Base-by-base conservation (phyloP, 2,797 vertebrate species). In the Leptodactylus fallax region DNA sequence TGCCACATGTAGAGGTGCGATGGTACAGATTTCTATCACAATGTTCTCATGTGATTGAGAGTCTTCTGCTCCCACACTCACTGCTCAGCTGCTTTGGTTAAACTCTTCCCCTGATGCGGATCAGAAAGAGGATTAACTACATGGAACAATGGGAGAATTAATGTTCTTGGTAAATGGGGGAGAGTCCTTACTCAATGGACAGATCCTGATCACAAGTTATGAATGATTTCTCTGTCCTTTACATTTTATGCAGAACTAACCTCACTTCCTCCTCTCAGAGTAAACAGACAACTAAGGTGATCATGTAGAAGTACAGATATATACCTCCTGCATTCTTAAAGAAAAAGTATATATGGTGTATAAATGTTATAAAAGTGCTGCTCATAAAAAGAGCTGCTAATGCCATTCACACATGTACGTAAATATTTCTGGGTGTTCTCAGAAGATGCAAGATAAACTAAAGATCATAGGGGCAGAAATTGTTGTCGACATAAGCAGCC, bases 111-210 rank as follows among this genome's bases (percentile, higher is more conserved):
- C 53, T 86, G 80, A 89, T 89, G 55, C 84, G 80, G 85, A 86
- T 89, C 85, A 86, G 85, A 55, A 67, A 74, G 79, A 77, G 36
- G 88, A 89, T 86, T 86, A 86, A 65, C 85, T 8, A n/a, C n/a
- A 55, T 45, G 23, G 72, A 86, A 89, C 88, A 86, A 86, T 83
- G 47, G 49, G 19, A 83, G 72, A 83, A 86, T 89, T 89, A 72
- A 72, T 86, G 65, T 27, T 77, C 71, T 58, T 9, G 27, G 61
- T 23, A 45, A 61, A 51, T 27, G n/a, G 71, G 25, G 71, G 21
- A 53, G 16, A 72, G 60, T n/a, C 8, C 51, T 56, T 47, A 25
- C 65, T 58, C 12, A 7, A 21, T 12, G 14, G 12, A 84, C 13
- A 78, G 81, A 78, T 79, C 72, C 60, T 16, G 45, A 83, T 87